Evolutionary conservation across 2,113 vertebrate species (phyloP), one percentile per base, ranked within the genome.

Genomic region (Callochromis pleurospilus): DNA sequence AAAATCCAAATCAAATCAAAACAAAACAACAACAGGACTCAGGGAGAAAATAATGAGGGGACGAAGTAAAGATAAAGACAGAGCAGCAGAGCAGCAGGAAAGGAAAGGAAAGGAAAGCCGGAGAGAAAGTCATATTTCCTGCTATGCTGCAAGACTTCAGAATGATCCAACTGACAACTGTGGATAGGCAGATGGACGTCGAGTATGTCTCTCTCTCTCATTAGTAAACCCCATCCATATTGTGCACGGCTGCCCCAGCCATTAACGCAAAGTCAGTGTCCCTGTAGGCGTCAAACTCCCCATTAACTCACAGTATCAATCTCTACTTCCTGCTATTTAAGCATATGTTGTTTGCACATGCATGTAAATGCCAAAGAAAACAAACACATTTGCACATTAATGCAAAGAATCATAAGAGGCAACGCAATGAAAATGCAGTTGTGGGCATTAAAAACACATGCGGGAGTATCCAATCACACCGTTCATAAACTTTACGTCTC

Each of bases 211-310:
- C 51, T 33, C 77, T 15, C 84, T 79, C 83, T 89, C 91, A 94
- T 93, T 93, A 88, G 82, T 81, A 85, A 91, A 87, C 87, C 84
- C 77, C 81, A 84, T 86, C 80, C 54, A 81, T 31, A 86, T 68
- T 29, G 82, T 15, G 58, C 79, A 58, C 68, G 80, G 88, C 88
- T 86, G 68, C 86, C 86, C 79, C 33, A 3, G 79, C 70, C 89
- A 91, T 91, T 84, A 93, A 83, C 73, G 55, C 58, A 91, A 89
- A 91, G 84, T 80, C 85, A 68, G 19, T 56, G 77, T 79, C 85
- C 89, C 91, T 13, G 49, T n/a, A 80, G 91, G 88, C 91, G 85
- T 92, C 93, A 85, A 86, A 86, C 86, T 86, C 36, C 77, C 81
- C 84, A 90, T 94, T 90, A 88, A 86, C 86, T 91, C 85, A 7